Percentiles rank a stretch among this genome's conserved stretches.
Conservation (phyloP, 1,140 invertebrate genomes). For the Sminthurides bifidus region DNA sequence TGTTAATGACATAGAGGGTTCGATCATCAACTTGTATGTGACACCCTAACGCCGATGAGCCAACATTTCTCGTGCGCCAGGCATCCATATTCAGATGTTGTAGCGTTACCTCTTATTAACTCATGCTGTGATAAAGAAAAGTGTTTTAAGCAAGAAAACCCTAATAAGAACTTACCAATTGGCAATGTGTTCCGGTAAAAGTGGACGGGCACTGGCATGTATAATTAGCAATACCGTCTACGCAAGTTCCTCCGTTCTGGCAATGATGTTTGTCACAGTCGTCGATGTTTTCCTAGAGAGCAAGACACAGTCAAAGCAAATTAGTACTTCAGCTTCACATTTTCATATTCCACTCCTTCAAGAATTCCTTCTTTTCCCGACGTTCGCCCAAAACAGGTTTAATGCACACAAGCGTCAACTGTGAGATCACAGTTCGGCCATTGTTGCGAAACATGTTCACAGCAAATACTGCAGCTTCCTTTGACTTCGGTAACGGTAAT, state of each 20-base stretch:
- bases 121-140: too few species aligned
- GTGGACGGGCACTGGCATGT: slow-evolving; percentile 75
- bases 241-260: slow-evolving; percentile 78
- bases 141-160: slow-evolving; percentile 1
- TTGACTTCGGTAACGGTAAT: too few species aligned
- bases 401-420: background rate
- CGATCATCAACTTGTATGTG: too few species aligned
- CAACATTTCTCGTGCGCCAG: too few species aligned
- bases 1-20: too few species aligned
- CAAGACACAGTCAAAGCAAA: too few species aligned
- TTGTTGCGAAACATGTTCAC: background rate
- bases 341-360: too few species aligned
- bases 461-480: too few species aligned
- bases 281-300: slow-evolving; percentile 62
- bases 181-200: slow-evolving; percentile 69
- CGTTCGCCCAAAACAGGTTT: background rate
- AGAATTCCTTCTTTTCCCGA: background rate
- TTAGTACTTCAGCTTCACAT: too few species aligned
- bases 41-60: too few species aligned
- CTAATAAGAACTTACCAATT: slow-evolving; percentile 18
- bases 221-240: slow-evolving; percentile 76
- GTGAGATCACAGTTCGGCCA: background rate
- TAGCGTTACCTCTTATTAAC: too few species aligned
- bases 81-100: too few species aligned
- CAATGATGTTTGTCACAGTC: slow-evolving; percentile 80